Base-by-base conservation (phyloP, 1,140 invertebrate species). In the Neodiprion fabricii region DNA sequence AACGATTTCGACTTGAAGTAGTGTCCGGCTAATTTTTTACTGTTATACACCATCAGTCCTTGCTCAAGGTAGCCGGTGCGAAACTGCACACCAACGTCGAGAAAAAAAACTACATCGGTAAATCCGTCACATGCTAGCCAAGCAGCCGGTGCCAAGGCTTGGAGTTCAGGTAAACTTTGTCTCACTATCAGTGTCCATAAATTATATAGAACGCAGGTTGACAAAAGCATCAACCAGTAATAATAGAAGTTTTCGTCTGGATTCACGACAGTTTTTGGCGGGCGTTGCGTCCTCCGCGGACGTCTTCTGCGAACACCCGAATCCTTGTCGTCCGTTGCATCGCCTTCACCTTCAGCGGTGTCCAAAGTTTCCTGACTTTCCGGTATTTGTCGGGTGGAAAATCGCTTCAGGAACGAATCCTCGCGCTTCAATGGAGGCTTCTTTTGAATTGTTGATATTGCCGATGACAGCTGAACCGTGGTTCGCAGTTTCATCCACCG, bases 201-300 rank as follows among this genome's bases (percentile, higher is more conserved):
- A 88, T 99, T 98, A 89, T 99, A 98, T 40, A 98, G 91, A 76
- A 98, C 95, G 84, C 96, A 96, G 70, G 93, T 83, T 17, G 96
- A 97, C 75, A 98, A 89, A 28, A 97, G 83, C 90, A 96, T 94
- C 75, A 98, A 90, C 97, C 97, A 99, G 84, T 96, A 96, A 88
- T 97, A 98, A 89, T 97, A 97, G 85, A 97, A 96, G 84, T 96
- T 97, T 78, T 96, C 96, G 87, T 98, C 97, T 0, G 97, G 97
- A 88, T 98, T 97, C 75, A 98, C 94, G 23, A 98, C 97, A n/a
- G 93, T 93, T 40, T 92, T 89, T n/a, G 94, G 93, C 69, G 93
- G 92, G 70, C 83, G 86, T 78, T 93, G 90, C 10, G 89, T 87
- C 75, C 91, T 91, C 73, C 93, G 91, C 17, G 94, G 89, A 76